Conservation (phyloP, 2,888 invertebrate genomes). For the Diabrotica balteata region DNA sequence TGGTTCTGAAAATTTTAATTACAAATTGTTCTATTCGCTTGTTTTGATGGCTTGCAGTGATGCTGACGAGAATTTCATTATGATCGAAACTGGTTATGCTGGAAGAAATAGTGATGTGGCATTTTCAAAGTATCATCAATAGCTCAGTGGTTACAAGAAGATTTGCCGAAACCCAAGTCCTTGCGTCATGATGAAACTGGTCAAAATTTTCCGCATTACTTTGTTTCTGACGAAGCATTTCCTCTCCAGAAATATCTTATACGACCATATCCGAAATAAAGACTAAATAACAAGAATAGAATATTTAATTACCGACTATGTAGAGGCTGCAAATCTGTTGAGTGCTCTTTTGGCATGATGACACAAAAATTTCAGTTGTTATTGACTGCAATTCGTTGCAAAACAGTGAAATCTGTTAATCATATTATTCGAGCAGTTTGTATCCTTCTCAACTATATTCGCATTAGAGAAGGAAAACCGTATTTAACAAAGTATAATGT, state of each 20-base stretch:
- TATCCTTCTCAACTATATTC: neutral
- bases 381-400: neutral
- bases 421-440: neutral
- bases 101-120: no score
- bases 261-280: neutral
- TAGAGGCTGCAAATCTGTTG: no score
- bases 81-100: no score
- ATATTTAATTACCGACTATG: neutral
- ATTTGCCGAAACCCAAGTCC: neutral
- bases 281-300: neutral
- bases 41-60: no score
- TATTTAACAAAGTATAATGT: neutral
- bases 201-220: neutral
- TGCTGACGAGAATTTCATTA: no score
- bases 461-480: no score
- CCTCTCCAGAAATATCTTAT: neutral
- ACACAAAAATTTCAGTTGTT: no score
- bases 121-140: neutral
- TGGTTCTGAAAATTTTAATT: conserved; percentile 1
- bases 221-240: neutral
- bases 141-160: neutral
- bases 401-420: conserved; percentile 5
- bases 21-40: conserved; percentile 2
- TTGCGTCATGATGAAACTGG: neutral
- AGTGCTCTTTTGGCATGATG: no score